Evolutionary conservation across 1,140 invertebrate species (phyloP), one percentile per base, ranked within the genome.

Genomic region (Metaphire vulgaris): DNA sequence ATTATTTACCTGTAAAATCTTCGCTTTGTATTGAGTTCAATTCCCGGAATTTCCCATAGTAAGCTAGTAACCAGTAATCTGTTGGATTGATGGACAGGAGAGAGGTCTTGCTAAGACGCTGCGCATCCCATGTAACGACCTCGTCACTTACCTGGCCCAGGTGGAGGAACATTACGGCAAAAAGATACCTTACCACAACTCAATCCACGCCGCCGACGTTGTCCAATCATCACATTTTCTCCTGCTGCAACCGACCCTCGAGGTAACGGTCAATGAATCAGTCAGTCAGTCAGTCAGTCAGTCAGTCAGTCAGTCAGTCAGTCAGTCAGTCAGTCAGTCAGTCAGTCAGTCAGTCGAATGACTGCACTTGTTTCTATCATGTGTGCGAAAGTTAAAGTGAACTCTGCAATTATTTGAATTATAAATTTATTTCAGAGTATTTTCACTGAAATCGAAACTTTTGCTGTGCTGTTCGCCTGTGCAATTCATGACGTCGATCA

Each of bases 101-200:
- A 90, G 95, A 80, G 93, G 96, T 83, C 87, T 97, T 80, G 87
- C 96, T 83, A 95, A 94, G 85, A 92, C 92, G 69, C 92, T 99
- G 85, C 92, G 96, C 87, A 99, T 99, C 85, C 92, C 94, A 77
- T 90, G 94, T 64, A 92, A 94, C 86, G 96, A 92, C 72, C 92
- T 99, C 86, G 89, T 99, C 81, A 94, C 93, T 76, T 99, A 97
- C 88, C 91, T 98, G 87, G 92, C 96, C 89, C 97, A 96, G 74
- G 89, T 99, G 78, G 97, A 99, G 88, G 96, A 98, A 87, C 96
- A 99, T 87, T 99, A 99, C 87, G 90, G 95, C 78, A 72, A 79
- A 29, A 87, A 88, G 73, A 82, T 83, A 26, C 86, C 86, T 69
- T 87, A 87, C 81, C 88, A 89, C 80, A 89, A 88, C 78, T 82